Evolutionary conservation across 1,140 invertebrate species (phyloP).

Genomic region (Drosophila mauritiana): DNA sequence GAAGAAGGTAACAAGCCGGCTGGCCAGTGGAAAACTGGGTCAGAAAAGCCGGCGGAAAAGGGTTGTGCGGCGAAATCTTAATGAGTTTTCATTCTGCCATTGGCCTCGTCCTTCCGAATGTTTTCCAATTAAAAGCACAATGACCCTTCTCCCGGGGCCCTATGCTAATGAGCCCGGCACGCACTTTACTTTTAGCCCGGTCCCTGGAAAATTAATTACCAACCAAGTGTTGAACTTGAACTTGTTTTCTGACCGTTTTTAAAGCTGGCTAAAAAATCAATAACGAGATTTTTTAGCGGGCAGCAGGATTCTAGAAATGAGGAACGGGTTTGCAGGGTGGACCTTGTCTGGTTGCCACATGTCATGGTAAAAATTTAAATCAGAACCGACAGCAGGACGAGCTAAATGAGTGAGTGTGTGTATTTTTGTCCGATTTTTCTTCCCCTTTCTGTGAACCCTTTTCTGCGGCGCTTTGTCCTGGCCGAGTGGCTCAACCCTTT

Average conservation of each 20-base stretch:
- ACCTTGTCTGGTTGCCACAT: slow-evolving; percentile 69
- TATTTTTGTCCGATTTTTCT: slow-evolving; percentile 43
- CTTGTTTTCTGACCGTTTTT: slow-evolving; percentile 60
- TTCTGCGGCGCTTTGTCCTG: slow-evolving; percentile 42
- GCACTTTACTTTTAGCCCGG: slow-evolving; percentile 34
- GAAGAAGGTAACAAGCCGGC: slow-evolving; percentile 38
- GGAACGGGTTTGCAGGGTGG: neutral
- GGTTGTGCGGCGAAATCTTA: slow-evolving; percentile 63
- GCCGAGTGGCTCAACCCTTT: slow-evolving; percentile 61
- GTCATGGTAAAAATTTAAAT: slow-evolving; percentile 78
- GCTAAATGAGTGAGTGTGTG: slow-evolving; percentile 17
- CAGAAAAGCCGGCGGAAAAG: slow-evolving; percentile 53
- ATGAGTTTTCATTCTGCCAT: slow-evolving; percentile 65
- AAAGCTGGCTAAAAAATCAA: slow-evolving; percentile 34
- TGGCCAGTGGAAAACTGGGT: slow-evolving; percentile 52
- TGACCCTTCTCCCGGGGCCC: slow-evolving; percentile 55
- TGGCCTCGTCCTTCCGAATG: slow-evolving; percentile 21
- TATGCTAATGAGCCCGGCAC: slow-evolving; percentile 62
- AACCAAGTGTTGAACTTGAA: slow-evolving; percentile 78
- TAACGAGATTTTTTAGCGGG: slow-evolving; percentile 23
- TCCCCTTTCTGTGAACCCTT: slow-evolving; percentile 50
- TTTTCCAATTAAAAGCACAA: slow-evolving; percentile 80
- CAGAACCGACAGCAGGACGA: slow-evolving; percentile 66
- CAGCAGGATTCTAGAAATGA: neutral
- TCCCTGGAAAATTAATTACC: slow-evolving; percentile 70